phyloP scores from a whole-genome alignment of 2,113 vertebrate genomes.

The Fukomys damarensis region DNA sequence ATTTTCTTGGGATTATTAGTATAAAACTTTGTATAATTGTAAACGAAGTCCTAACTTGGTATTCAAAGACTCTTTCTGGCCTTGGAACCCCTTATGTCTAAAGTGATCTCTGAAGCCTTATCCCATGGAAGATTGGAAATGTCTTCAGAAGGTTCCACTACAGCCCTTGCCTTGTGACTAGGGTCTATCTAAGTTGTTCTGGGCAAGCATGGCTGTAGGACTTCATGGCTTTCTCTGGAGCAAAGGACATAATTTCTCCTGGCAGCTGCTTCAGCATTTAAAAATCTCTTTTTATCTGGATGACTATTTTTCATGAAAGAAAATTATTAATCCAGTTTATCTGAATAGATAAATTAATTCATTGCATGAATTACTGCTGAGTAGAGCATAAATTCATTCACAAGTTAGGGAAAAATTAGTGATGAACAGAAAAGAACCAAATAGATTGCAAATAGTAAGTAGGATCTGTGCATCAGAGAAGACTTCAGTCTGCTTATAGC shows the following conservation, averaged over 20 bases:
- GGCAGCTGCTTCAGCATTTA: not conserved
- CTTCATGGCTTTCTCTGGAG: not conserved
- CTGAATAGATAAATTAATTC: constrained; percentile 2
- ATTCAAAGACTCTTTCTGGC: not conserved
- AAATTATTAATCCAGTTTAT: constrained; percentile 15
- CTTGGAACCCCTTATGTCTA: not conserved
- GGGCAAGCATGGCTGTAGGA: not conserved
- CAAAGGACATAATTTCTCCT: not conserved
- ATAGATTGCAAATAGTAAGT: not conserved
- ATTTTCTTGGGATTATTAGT: not conserved
- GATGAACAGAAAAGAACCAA: not conserved
- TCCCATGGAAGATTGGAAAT: not conserved
- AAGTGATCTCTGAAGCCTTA: not conserved
- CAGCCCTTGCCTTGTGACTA: not conserved
- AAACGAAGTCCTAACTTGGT: not conserved
- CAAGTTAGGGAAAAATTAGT: not conserved
- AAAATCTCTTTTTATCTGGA: not conserved
- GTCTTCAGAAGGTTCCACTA: not conserved
- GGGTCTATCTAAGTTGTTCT: not conserved
- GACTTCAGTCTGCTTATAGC: not conserved
- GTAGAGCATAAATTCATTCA: not conserved
- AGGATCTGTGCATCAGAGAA: not conserved
- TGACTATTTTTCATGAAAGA: constrained; percentile 40
- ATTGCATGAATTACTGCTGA: not conserved
- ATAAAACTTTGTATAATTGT: constrained; percentile 3